Conservation (phyloP, 2,797 vertebrate species). For the Darevskia nairensis region DNA sequence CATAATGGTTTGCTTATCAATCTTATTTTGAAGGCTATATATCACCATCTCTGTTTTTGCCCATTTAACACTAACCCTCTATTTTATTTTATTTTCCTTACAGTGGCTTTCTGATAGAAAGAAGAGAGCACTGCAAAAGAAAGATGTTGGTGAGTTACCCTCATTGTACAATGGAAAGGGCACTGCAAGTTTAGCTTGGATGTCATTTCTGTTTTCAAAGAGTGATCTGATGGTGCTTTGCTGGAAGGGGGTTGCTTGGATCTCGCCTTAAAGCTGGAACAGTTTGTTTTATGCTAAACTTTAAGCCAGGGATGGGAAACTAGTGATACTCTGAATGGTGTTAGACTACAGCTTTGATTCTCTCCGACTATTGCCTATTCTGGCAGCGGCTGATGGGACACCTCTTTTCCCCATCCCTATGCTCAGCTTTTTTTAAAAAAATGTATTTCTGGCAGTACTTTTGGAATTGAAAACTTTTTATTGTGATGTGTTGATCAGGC, state of each 20-base stretch:
- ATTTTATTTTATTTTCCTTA: slow-evolving; percentile 43
- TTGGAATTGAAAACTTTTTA: neutral
- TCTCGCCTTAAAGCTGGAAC: neutral
- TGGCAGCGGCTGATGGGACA: too few relatives aligned
- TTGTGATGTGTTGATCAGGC: neutral
- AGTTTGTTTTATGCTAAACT: neutral
- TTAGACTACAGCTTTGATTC: too few relatives aligned
- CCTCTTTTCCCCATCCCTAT: too few relatives aligned
- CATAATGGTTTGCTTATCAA: neutral
- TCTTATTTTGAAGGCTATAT: neutral
- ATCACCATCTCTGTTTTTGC: neutral
- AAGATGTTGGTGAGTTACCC: slow-evolving; percentile 90
- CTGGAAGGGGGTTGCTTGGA: neutral
- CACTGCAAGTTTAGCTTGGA: neutral
- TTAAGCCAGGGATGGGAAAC: too few relatives aligned
- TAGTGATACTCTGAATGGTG: too few relatives aligned
- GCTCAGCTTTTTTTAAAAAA: neutral
- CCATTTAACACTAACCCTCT: neutral
- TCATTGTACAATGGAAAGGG: rapidly evolving
- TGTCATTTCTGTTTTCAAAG: neutral
- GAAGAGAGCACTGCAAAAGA: slow-evolving; percentile 94
- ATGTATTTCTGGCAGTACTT: neutral
- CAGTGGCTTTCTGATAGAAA: slow-evolving; percentile 97
- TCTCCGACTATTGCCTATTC: too few relatives aligned
- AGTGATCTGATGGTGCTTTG: neutral